Conservation (phyloP, 1,140 invertebrate genomes). For the Babylonia areolata region DNA sequence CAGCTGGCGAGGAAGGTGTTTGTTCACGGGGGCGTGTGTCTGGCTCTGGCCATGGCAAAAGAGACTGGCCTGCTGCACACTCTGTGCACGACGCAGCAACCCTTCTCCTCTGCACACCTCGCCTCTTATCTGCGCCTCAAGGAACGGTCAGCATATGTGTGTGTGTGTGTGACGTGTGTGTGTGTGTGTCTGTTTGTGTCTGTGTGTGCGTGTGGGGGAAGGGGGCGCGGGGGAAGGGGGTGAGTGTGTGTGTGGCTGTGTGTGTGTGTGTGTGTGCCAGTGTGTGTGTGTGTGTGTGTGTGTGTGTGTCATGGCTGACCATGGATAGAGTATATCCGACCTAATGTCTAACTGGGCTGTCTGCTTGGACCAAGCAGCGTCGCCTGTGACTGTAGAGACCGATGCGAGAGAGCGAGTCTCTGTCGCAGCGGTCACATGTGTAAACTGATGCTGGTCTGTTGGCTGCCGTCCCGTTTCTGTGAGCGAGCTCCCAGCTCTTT, state of each 20-base stretch:
- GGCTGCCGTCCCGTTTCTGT: no score
- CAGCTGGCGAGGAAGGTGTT: constrained; percentile 1
- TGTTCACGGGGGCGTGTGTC: background rate
- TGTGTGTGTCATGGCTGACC: background rate
- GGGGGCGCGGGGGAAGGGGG: no score
- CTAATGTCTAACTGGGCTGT: no score
- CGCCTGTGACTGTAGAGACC: no score
- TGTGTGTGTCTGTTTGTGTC: background rate
- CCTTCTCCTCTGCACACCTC: background rate
- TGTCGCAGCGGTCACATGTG: no score
- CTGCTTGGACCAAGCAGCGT: no score
- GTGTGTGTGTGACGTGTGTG: background rate
- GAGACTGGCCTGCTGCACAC: background rate
- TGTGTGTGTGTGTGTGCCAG: background rate
- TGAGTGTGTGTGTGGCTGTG: background rate
- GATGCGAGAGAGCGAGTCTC: no score
- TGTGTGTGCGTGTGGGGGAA: background rate
- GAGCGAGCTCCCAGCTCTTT: no score
- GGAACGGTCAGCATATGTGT: constrained; percentile 1
- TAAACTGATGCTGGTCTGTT: no score
- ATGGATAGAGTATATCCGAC: no score
- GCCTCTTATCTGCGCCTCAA: background rate
- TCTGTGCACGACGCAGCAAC: background rate
- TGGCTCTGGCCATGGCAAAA: constrained; percentile 5
- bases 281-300: background rate